These are phyloP conservation scores for Forficula auricularia DNA, from an alignment of 1,140 invertebrate species.

Conservation along the genomic window DNA sequence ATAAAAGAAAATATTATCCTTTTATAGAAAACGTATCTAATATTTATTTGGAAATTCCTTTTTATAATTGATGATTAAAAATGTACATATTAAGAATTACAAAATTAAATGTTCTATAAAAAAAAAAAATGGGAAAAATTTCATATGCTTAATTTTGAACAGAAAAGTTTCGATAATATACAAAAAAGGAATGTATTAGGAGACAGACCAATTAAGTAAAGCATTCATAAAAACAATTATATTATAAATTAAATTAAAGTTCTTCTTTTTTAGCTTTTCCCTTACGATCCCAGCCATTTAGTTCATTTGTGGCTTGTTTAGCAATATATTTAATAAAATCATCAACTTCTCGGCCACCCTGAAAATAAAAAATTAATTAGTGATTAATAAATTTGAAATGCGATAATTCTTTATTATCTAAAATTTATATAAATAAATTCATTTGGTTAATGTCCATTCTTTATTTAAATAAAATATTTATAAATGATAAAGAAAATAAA, in stretches of 20 bases:
- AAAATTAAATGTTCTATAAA: background rate
- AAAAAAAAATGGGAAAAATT: background rate
- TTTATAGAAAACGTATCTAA: no score
- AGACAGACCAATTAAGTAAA: no score
- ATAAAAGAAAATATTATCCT: no score
- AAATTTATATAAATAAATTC: slow-evolving; percentile 1
- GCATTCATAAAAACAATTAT: no score
- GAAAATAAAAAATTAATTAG: slow-evolving; percentile 21
- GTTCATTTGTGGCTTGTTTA: slow-evolving; percentile 72
- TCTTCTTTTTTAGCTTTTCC: slow-evolving; percentile 77
- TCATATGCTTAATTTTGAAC: background rate
- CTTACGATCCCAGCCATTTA: slow-evolving; percentile 74
- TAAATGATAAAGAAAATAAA: no score
- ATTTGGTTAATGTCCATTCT: no score
- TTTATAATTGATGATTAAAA: background rate
- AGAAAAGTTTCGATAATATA: background rate
- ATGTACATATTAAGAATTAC: background rate
- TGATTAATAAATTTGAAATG: slow-evolving; percentile 2
- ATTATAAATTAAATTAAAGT: slow-evolving; percentile 29
- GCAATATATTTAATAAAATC: slow-evolving; percentile 95
- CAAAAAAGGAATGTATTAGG: background rate
- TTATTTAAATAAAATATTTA: no score
- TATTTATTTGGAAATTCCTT: background rate
- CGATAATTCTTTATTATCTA: background rate
- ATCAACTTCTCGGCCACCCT: slow-evolving; percentile 81